Percentiles rank a stretch among this genome's conserved stretches.
Evolutionary conservation across 2,797 vertebrate genomes (phyloP).

Genomic region (Micropoecilia bifurca): DNA sequence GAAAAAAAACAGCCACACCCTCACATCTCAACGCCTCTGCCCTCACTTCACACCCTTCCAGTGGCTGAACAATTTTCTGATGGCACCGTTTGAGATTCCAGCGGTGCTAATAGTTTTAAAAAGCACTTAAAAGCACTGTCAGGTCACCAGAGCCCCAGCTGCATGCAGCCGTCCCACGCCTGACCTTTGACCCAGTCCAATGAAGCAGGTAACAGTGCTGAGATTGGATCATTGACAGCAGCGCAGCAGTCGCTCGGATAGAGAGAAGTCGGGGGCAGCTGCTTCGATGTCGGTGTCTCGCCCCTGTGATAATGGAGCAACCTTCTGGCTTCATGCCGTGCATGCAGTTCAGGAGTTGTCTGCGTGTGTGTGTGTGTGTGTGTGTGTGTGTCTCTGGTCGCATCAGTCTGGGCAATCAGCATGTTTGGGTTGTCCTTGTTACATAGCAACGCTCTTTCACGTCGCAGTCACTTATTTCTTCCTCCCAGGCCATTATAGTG

Average conservation of each 20-base stretch:
- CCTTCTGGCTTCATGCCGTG: constrained; percentile 35
- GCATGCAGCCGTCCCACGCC: constrained; percentile 33
- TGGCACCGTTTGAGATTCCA: constrained; percentile 47
- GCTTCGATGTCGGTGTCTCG: constrained; percentile 63
- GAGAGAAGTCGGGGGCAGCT: constrained; percentile 73
- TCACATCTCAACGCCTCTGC: constrained; percentile 26
- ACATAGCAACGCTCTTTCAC: constrained; percentile 34
- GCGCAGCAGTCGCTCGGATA: constrained; percentile 52
- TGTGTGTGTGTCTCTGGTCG: constrained; percentile 27
- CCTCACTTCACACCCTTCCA: constrained; percentile 15
- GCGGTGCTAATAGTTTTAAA: constrained; percentile 71
- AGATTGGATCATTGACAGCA: constrained; percentile 75
- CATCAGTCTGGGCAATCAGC: constrained; percentile 50
- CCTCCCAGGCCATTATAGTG: constrained; percentile 63
- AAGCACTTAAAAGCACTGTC: constrained; percentile 53
- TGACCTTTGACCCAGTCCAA: constrained; percentile 75
- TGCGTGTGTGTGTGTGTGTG: constrained; percentile 11
- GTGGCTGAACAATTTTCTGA: constrained; percentile 50
- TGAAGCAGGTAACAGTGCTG: constrained; percentile 79
- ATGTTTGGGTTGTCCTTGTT: constrained; percentile 61
- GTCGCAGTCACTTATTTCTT: constrained; percentile 25
- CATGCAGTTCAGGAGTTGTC: constrained; percentile 25
- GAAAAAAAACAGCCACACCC: constrained; percentile 38
- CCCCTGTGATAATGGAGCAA: constrained; percentile 65
- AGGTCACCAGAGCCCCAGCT: constrained; percentile 53